Evolutionary conservation across 2,797 vertebrate genomes (phyloP), one percentile per base, ranked within the genome.

Genomic region (Corythornis leucogaster): DNA sequence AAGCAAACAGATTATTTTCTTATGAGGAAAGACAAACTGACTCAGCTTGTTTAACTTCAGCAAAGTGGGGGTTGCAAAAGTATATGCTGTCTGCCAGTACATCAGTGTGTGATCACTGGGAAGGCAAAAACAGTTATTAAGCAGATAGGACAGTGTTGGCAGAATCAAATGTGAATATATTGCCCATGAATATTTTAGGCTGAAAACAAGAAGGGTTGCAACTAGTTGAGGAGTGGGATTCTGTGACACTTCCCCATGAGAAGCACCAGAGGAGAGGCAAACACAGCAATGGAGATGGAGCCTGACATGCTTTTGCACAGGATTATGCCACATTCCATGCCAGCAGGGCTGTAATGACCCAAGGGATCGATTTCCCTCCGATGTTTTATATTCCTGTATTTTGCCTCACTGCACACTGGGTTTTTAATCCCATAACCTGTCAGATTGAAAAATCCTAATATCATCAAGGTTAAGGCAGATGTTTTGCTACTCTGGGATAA

Each of bases 61-160:
- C 57, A 64, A 63, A 91, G 80, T 57, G 77, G 59, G 54, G 61
- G 74, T 50, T 93, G 86, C 53, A 85, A 62, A 74, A 90, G 67
- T 87, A 2, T 14, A 50, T 57, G 78, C 70, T 89, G 68, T 74
- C 92, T 94, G 61, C 92, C 92, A 95, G 8, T 93, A 74, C n/a
- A 38, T 61, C 80, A 53, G 42, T 19, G 45, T 70, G 57, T 68
- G 64, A 92, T 82, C 53, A 31, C 59, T 40, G 75, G 21, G 35
- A 25, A 92, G 57, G 50, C 48, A 88, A 86, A 91, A 76, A 15
- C 66, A 81, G 15, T 74, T 92, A 70, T 77, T 79, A 85, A 55
- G 71, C 59, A 90, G 64, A 35, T n/a, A 90, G 93, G 86, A 74
- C 86, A 68, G 53, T 85, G 78, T 9, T 89, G 80, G 31, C 35